These are phyloP conservation scores for Agapostemon virescens DNA, from an alignment of 2,888 invertebrate species.

Conservation along the genomic window DNA sequence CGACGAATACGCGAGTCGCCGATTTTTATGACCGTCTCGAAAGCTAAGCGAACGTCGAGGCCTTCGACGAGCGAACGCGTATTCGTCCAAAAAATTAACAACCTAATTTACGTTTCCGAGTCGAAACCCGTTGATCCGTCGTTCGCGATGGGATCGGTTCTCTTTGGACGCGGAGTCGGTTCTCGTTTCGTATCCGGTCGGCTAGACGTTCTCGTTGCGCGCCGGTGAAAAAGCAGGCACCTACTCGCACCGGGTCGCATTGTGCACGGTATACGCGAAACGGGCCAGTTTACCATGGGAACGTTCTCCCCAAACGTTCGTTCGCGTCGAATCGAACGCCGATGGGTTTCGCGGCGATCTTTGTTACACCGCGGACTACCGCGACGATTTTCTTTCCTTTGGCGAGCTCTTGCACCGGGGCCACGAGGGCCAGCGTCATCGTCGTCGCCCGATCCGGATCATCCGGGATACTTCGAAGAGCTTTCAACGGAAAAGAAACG, in stretches of 20 bases:
- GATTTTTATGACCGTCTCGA: background rate
- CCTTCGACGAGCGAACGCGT: background rate
- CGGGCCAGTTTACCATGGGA: slow-evolving; percentile 47
- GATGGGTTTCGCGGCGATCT: slow-evolving; percentile 18
- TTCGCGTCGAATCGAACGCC: slow-evolving; percentile 34
- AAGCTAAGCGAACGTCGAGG: background rate
- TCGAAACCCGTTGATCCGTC: too few relatives aligned
- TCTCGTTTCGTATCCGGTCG: background rate
- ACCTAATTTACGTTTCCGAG: background rate
- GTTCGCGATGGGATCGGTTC: background rate
- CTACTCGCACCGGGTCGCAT: slow-evolving; percentile 11
- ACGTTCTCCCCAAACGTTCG: slow-evolving; percentile 33
- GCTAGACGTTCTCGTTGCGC: background rate
- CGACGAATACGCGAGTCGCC: slow-evolving; percentile 2
- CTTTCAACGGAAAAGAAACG: background rate
- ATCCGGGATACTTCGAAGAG: background rate
- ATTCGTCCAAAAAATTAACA: background rate
- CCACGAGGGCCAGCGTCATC: background rate
- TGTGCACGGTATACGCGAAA: slow-evolving; percentile 43
- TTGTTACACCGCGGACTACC: slow-evolving; percentile 19
- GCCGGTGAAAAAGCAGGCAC: background rate
- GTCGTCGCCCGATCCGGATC: background rate
- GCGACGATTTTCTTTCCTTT: background rate
- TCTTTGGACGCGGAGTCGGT: too few relatives aligned
- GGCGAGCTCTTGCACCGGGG: background rate